These are phyloP conservation scores for Bujurquina vittata DNA, from an alignment of 2,113 vertebrate species.

Conservation along the genomic window DNA sequence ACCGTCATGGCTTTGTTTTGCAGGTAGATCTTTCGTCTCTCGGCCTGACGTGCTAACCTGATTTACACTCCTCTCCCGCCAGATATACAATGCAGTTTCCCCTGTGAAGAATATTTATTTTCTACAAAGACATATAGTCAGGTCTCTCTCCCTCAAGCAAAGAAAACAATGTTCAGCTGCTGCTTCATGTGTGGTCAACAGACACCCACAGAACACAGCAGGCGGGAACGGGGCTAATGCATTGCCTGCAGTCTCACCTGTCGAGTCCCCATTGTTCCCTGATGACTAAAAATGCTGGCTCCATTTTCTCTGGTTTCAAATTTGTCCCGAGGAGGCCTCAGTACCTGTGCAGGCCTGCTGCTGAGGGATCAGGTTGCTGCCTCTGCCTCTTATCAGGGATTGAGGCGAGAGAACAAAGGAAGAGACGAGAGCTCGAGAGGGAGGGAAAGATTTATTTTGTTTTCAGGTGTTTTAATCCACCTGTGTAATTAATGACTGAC, in stretches of 20 bases:
- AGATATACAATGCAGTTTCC: slow-evolving; percentile 18
- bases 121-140: slow-evolving; percentile 21
- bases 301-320: slow-evolving; percentile 58
- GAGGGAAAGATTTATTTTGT: slow-evolving; percentile 42
- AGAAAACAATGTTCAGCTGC: slow-evolving; percentile 63
- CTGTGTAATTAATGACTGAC: slow-evolving; percentile 22
- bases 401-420: slow-evolving; percentile 42
- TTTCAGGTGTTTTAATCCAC: slow-evolving; percentile 26
- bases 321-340: slow-evolving; percentile 38
- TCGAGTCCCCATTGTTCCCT: slow-evolving; percentile 61
- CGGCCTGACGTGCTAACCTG: not conserved
- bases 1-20: not conserved
- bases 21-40: not conserved
- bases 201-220: slow-evolving; percentile 58
- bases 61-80: not conserved
- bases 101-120: slow-evolving; percentile 21
- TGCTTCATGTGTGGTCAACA: slow-evolving; percentile 73
- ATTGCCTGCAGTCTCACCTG: slow-evolving; percentile 69
- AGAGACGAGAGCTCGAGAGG: slow-evolving; percentile 14
- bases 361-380: slow-evolving; percentile 52
- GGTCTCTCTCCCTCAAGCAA: slow-evolving; percentile 33
- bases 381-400: slow-evolving; percentile 42
- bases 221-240: slow-evolving; percentile 60
- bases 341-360: slow-evolving; percentile 69
- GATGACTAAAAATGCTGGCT: slow-evolving; percentile 53